Conservation (phyloP, 2,888 invertebrate genomes). For the Atherix ibis region DNA sequence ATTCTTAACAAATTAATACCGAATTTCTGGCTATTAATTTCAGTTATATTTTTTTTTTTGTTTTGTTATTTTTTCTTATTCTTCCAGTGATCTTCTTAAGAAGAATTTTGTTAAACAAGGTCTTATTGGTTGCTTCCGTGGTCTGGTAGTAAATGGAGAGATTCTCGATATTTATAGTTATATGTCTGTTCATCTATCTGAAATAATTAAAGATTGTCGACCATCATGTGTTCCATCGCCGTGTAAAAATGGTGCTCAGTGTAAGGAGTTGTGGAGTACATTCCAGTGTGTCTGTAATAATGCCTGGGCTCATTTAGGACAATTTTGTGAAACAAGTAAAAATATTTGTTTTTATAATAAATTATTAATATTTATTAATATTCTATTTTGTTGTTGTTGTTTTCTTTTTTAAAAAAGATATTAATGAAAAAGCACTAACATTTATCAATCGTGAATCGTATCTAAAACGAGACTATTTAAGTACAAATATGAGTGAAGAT, state of each 20-base stretch:
- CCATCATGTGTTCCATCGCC: conserved; percentile 90
- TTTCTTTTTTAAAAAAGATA: conserved; percentile 43
- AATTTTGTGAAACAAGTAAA: conserved; percentile 78
- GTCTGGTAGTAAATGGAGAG: conserved; percentile 80
- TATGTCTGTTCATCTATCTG: conserved; percentile 80
- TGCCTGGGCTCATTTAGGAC: conserved; percentile 81
- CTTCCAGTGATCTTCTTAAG: conserved; percentile 66
- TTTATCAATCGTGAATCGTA: conserved; percentile 69
- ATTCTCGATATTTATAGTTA: conserved; percentile 82
- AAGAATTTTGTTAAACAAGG: conserved; percentile 76
- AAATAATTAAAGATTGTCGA: conserved; percentile 84
- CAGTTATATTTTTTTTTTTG: too few species aligned
- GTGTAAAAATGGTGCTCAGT: conserved; percentile 79
- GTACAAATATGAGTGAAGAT: conserved; percentile 42
- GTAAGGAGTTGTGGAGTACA: conserved; percentile 82
- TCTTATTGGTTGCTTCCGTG: conserved; percentile 85
- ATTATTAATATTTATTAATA: conserved; percentile 1
- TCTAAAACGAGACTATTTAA: conserved; percentile 63
- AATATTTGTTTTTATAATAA: conserved; percentile 2
- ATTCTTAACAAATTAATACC: too few species aligned
- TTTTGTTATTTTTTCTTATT: too few species aligned
- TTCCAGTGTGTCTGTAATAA: conserved; percentile 87
- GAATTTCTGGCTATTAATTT: too few species aligned
- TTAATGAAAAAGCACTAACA: conserved; percentile 77
- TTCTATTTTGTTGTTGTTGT: too few species aligned